Evolutionary conservation across 2,113 vertebrate genomes (phyloP), one percentile per base, ranked within the genome.

Genomic region (Nothobranchius furzeri): DNA sequence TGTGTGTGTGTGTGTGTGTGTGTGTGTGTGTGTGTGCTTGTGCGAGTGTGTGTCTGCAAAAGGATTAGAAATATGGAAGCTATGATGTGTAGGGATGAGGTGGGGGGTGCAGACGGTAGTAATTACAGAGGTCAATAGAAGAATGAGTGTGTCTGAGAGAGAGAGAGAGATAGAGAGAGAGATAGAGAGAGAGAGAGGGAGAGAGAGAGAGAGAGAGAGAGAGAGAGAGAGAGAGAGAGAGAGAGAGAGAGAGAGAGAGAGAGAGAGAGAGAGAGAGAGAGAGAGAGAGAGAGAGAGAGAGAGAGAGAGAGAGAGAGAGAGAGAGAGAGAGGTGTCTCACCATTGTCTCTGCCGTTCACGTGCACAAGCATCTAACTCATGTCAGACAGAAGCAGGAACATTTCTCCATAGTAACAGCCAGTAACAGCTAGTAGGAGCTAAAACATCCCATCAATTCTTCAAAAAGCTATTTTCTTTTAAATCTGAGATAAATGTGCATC

Each of bases 11-110:
- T 30, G 30, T 30, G 30, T 30, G 1, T 30, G 30, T 30, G 30
- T 30, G 30, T 30, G 30, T 30, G 30, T 30, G 30, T 30, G 30
- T 30, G 30, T 30, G 30, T 30, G 30, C 4, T 3, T 30, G 30
- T 30, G 30, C 4, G 30, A 3, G 30, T 30, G 30, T 30, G 30
- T 30, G 30, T 30, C 3, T 65, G 70, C 75, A 87, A 89, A 87
- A 82, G 83, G 90, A 90, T 90, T 88, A 88, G 75, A 77, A 79
- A 78, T 82, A 86, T 68, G 48, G 77, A 52, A 85, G 79, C 79
- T 73, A 82, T 87, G 75, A 81, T 59, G 60, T 53, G 37, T 57
- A 30, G 30, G 30, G 30, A 30, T 30, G 30, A 4, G 30, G 30
- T 30, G 30, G 30, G 30, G 30, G 30, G 30, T 4, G 4, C 30